phyloP scores from a whole-genome alignment of 2,797 vertebrate species.

The Caiman crocodilus region DNA sequence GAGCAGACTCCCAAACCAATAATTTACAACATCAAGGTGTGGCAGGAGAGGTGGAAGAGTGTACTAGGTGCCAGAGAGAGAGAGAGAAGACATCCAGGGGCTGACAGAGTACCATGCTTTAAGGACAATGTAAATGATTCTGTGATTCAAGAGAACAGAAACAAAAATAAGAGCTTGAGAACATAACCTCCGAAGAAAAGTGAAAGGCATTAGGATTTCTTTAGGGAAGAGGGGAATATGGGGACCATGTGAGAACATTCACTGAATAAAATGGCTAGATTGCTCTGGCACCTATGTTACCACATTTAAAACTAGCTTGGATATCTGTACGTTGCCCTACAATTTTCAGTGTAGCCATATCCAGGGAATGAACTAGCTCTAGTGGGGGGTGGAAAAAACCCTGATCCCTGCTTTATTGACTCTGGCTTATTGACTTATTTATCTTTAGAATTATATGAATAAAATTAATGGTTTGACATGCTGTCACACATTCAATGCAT shows the following conservation, averaged over 20 bases:
- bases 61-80: too few species aligned
- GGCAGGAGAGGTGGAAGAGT: too few species aligned
- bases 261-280: not conserved
- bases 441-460: constrained; percentile 9
- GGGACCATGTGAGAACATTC: constrained; percentile 29
- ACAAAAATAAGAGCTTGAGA: constrained; percentile 39
- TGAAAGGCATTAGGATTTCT: constrained; percentile 13
- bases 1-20: too few species aligned
- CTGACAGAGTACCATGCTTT: not conserved
- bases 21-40: too few species aligned
- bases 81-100: too few species aligned
- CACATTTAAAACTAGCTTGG: too few species aligned
- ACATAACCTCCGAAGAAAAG: not conserved
- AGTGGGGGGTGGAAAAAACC: not conserved
- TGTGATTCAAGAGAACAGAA: not conserved
- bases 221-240: constrained; percentile 44
- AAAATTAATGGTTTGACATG: not conserved
- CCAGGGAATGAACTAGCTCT: too few species aligned
- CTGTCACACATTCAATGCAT: not conserved
- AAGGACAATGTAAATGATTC: constrained; percentile 33
- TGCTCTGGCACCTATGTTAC: too few species aligned
- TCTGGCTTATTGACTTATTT: constrained; percentile 28
- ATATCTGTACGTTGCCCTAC: too few species aligned
- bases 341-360: too few species aligned
- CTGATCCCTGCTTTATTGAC: not conserved